phyloP scores from a whole-genome alignment of 2,113 vertebrate species.

The Mastomys coucha region DNA sequence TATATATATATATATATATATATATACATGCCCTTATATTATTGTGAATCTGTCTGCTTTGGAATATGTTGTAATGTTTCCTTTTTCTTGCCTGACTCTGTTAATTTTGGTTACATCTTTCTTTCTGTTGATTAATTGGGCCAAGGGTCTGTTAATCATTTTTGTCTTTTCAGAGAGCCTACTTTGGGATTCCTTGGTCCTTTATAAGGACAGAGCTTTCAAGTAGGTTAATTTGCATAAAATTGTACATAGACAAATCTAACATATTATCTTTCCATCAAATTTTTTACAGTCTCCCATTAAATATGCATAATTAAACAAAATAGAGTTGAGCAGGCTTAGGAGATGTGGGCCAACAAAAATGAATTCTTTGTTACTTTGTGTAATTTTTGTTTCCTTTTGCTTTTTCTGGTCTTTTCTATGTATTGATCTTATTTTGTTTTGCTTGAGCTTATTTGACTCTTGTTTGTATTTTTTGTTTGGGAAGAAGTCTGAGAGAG shows the following conservation, averaged over 20 bases:
- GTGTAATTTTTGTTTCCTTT: neutral
- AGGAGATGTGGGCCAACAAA: neutral
- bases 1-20: too few species aligned
- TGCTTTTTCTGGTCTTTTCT: neutral
- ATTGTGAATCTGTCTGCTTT: too few species aligned
- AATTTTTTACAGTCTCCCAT: constrained; percentile 4
- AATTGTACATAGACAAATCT: constrained; percentile 19
- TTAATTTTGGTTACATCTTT: neutral
- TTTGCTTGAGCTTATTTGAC: neutral
- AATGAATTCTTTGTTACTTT: neutral
- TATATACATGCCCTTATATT: too few species aligned
- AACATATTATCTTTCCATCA: neutral
- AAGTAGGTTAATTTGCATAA: constrained; percentile 3
- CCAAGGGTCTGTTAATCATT: neutral
- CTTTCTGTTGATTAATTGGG: neutral
- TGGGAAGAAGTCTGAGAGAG: neutral
- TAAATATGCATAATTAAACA: neutral
- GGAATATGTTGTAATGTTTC: neutral
- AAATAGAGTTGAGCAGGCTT: neutral
- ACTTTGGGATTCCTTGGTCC: neutral
- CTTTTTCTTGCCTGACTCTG: neutral
- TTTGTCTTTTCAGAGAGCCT: neutral
- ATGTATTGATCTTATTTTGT: neutral
- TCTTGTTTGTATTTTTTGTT: neutral
- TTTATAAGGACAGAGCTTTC: neutral